Evolutionary conservation across 2,797 vertebrate genomes (phyloP).

Genomic region (Pantherophis vulpinus): DNA sequence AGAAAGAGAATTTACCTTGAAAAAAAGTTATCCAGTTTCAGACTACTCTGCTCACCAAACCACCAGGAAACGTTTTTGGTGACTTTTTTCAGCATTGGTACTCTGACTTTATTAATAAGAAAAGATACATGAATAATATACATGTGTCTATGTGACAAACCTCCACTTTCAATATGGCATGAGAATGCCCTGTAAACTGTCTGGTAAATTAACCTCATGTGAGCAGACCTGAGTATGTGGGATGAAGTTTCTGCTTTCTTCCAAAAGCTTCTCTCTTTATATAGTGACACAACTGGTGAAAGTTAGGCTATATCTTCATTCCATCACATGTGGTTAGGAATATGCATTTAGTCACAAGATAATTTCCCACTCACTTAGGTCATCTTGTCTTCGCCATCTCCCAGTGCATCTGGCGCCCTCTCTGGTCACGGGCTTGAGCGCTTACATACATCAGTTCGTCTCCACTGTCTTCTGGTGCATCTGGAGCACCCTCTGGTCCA

Average conservation of each 20-base stretch:
- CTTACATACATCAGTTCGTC: no score
- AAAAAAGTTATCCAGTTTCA: not conserved
- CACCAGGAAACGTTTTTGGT: not conserved
- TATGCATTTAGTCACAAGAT: not conserved
- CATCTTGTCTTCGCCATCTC: not conserved
- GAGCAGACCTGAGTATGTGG: not conserved
- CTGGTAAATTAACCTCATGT: not conserved
- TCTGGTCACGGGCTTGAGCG: no score
- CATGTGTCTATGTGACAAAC: not conserved
- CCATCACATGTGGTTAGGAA: not conserved
- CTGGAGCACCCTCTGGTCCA: no score
- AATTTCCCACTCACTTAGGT: not conserved
- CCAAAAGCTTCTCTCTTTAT: not conserved
- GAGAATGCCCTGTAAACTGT: not conserved
- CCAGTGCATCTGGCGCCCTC: rapidly evolving
- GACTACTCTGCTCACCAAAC: not conserved
- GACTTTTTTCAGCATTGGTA: not conserved
- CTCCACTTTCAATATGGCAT: not conserved
- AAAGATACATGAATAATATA: not conserved
- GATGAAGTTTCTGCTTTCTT: not conserved
- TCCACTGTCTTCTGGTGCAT: no score
- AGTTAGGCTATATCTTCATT: not conserved
- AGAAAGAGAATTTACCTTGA: not conserved
- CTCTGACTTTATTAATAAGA: not conserved
- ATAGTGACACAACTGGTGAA: not conserved